Percentiles rank a stretch among this genome's conserved stretches.
Conservation (phyloP, 2,113 vertebrate genomes). For the Ptychochromis oligacanthus region DNA sequence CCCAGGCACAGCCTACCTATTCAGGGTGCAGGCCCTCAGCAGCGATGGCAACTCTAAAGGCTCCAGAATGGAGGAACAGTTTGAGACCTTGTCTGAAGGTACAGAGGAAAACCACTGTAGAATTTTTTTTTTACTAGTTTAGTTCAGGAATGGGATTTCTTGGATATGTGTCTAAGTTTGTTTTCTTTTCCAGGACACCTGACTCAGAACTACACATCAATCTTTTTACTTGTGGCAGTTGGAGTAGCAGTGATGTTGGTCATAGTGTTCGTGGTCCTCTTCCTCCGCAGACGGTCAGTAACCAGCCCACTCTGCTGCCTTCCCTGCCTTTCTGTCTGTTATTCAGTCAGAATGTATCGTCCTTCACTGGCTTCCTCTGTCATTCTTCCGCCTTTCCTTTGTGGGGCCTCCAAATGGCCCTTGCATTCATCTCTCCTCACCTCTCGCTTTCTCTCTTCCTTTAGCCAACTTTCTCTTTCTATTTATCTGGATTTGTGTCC, state of each 20-base stretch:
- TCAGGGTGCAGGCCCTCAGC: constrained; percentile 88
- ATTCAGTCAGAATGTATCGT: constrained; percentile 32
- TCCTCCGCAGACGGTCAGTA: constrained; percentile 83
- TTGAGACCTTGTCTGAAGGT: constrained; percentile 82
- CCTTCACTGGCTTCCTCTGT: constrained; percentile 49
- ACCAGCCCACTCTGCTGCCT: neutral
- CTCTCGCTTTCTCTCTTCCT: constrained; percentile 55
- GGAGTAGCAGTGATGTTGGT: constrained; percentile 77
- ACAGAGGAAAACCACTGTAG: neutral
- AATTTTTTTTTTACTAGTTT: neutral
- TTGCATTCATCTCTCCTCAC: constrained; percentile 69
- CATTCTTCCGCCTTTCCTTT: constrained; percentile 67
- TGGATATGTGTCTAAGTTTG: neutral
- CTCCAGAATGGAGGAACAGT: constrained; percentile 87
- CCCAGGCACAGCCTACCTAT: constrained; percentile 86
- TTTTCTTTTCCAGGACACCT: constrained; percentile 47
- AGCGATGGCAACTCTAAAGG: constrained; percentile 79
- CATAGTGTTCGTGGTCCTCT: constrained; percentile 76
- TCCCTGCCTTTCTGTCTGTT: constrained; percentile 19
- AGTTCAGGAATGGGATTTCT: neutral
- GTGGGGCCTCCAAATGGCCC: constrained; percentile 62
- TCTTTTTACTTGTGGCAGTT: constrained; percentile 71
- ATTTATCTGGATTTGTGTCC: constrained; percentile 70
- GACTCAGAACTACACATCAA: constrained; percentile 63
- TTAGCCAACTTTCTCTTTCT: constrained; percentile 62